phyloP scores from a whole-genome alignment of 2,888 invertebrate genomes.

The Acanthosepion esculentum region DNA sequence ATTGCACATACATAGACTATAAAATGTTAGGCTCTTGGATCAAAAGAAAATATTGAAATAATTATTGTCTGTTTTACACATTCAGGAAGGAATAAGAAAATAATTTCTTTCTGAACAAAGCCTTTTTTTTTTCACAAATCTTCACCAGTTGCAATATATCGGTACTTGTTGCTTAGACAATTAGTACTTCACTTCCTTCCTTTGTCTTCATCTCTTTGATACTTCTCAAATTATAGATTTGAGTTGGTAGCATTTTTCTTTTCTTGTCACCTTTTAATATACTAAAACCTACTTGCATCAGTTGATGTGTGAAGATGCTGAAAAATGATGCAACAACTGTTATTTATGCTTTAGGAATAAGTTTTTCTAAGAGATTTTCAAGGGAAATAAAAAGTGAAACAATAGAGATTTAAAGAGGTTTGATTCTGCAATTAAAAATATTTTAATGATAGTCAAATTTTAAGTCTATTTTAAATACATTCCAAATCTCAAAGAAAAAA shows the following conservation, averaged over 20 bases:
- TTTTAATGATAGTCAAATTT: not conserved
- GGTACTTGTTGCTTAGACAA: not conserved
- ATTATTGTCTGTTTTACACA: no score
- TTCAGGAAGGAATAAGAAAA: not conserved
- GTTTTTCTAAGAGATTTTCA: no score
- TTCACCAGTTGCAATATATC: not conserved
- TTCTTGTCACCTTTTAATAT: not conserved
- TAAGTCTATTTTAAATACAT: not conserved
- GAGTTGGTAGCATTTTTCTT: not conserved
- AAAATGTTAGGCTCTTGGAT: no score
- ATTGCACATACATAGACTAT: not conserved
- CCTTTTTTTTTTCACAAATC: no score
- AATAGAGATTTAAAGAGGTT: not conserved
- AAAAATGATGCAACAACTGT: not conserved
- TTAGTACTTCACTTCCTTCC: not conserved
- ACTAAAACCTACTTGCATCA: not conserved
- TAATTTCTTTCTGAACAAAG: not conserved
- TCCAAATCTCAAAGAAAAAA: not conserved
- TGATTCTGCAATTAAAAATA: not conserved
- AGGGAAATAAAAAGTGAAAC: no score
- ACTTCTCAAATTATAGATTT: not conserved
- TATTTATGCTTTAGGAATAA: not conserved
- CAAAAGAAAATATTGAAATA: no score
- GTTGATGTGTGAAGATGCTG: not conserved
- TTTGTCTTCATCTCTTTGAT: not conserved